A percentile compares a stretch with the other conserved stretches of the same genome.
These are phyloP conservation scores for Paelopatides confundens DNA, from an alignment of 53 echinoderm and acorn worm species.

Conservation along the genomic window DNA sequence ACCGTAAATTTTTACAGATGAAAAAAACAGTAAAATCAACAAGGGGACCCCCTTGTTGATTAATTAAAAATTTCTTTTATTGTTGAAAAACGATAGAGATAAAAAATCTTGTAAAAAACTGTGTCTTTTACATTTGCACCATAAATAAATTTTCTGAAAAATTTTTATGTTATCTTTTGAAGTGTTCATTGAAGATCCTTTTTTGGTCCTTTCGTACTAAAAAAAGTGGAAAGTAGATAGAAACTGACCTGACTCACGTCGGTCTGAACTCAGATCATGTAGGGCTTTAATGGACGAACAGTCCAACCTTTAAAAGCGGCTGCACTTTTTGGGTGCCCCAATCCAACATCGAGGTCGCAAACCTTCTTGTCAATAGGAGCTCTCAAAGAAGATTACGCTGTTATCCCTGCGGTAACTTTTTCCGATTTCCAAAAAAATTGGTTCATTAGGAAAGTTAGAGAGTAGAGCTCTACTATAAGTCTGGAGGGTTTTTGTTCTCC, in stretches of 20 bases:
- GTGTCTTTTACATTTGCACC: no score
- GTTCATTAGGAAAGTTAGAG: no score
- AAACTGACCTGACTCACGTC: constrained; percentile 90
- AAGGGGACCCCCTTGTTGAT: neutral
- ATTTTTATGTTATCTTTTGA: no score
- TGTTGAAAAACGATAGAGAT: no score
- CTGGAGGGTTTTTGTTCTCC: constrained; percentile 62
- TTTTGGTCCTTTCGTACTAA: constrained; percentile 78
- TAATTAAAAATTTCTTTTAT: neutral
- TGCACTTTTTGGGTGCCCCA: constrained; percentile 73
- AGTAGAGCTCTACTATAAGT: no score
- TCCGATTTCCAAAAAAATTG: constrained; percentile 58
- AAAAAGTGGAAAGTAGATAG: constrained; percentile 65
- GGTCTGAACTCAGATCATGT: constrained; percentile 95
- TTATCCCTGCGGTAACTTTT: constrained; percentile 93
- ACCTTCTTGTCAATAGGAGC: constrained; percentile 81
- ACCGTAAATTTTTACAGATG: no score
- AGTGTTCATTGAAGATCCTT: no score
- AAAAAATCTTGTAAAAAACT: no score
- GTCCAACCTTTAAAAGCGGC: constrained; percentile 71
- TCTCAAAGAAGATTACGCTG: constrained; percentile 89
- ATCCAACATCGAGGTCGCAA: constrained; percentile 97
- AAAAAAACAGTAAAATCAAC: neutral
- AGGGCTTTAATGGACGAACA: constrained; percentile 89
- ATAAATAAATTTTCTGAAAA: no score